These are phyloP conservation scores for Amia ocellicauda DNA, from an alignment of 2,113 vertebrate species.

Conservation along the genomic window DNA sequence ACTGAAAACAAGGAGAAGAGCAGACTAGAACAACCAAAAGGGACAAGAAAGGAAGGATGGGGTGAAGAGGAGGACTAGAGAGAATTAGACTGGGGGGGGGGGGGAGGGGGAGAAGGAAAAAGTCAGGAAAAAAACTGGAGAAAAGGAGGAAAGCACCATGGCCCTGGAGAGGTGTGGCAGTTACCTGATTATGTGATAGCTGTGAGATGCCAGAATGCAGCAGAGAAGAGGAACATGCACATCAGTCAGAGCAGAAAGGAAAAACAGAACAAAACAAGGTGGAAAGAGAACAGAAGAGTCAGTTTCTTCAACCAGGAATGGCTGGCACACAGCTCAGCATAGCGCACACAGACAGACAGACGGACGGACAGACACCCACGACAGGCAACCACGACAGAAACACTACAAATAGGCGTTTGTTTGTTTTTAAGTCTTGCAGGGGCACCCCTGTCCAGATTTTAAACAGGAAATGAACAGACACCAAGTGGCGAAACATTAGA, in stretches of 20 bases:
- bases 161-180: constrained; percentile 61
- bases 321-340: constrained; percentile 35
- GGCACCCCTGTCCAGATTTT: too few relatives aligned
- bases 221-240: constrained; percentile 81
- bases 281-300: constrained; percentile 55
- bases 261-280: constrained; percentile 49
- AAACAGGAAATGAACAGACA: background rate
- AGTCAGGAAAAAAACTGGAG: constrained; percentile 21
- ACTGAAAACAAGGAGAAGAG: background rate
- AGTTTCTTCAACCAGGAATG: constrained; percentile 55
- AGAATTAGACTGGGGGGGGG: constrained; percentile 11
- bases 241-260: constrained; percentile 77
- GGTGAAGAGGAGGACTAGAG: background rate
- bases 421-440: too few relatives aligned
- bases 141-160: constrained; percentile 45
- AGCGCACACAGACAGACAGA: too few relatives aligned
- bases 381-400: background rate
- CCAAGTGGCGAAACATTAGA: background rate
- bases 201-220: constrained; percentile 90
- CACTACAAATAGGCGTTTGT: background rate
- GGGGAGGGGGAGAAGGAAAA: constrained; percentile 15
- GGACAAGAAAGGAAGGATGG: background rate
- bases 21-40: constrained; percentile 14
- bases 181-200: constrained; percentile 99
- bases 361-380: background rate